phyloP scores from a whole-genome alignment of 1,140 invertebrate genomes.

The Macrobrachium rosenbergii region DNA sequence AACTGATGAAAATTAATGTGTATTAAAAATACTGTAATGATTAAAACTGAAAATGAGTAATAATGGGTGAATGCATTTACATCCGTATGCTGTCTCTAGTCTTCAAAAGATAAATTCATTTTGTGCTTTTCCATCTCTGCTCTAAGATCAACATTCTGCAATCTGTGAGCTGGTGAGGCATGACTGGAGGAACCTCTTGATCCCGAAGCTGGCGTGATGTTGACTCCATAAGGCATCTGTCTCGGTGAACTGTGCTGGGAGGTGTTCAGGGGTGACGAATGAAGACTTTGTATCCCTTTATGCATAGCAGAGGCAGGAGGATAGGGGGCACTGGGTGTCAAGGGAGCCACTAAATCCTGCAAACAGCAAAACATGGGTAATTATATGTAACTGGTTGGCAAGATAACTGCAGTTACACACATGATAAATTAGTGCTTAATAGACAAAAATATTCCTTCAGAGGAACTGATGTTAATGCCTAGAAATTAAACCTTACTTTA shows the following conservation, averaged over 20 bases:
- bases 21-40: not conserved
- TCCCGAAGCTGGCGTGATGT: not conserved
- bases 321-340: conserved; percentile 55
- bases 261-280: conserved; percentile 27
- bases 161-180: conserved; percentile 28
- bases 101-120: conserved; percentile 28
- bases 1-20: too few species aligned
- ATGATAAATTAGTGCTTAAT: not conserved
- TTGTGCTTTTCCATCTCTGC: conserved; percentile 53
- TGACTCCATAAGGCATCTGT: not conserved
- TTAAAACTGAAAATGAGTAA: not conserved
- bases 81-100: not conserved
- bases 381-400: not conserved
- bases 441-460: too few species aligned
- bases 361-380: not conserved
- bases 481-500: too few species aligned
- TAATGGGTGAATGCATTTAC: too few species aligned
- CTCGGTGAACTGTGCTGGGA: conserved; percentile 35
- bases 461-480: too few species aligned
- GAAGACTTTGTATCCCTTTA: conserved; percentile 20
- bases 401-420: not conserved
- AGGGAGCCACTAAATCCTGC: conserved; percentile 52
- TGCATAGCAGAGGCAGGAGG: conserved; percentile 37
- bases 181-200: not conserved
- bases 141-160: conserved; percentile 35